phyloP scores from a whole-genome alignment of 2,797 vertebrate genomes.

The Acanthurus tractus region DNA sequence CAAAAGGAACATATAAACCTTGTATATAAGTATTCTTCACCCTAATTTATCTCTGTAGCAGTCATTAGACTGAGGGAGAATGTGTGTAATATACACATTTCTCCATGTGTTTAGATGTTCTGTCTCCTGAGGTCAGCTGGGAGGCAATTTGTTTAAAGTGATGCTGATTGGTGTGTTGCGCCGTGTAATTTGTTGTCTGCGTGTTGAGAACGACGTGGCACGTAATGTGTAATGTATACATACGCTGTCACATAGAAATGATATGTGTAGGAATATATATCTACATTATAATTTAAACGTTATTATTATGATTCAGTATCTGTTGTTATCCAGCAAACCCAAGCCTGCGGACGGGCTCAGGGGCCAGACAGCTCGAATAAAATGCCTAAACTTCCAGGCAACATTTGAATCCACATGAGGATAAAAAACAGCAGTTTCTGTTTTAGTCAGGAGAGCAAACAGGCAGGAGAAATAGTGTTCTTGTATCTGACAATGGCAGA shows the following conservation, averaged over 20 bases:
- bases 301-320: not conserved
- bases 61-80: slow-evolving; percentile 62
- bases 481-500: slow-evolving; percentile 5
- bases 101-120: slow-evolving; percentile 76
- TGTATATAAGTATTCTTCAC: slow-evolving; percentile 33
- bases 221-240: slow-evolving; percentile 25
- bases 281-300: not conserved
- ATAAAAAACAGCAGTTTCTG: not conserved
- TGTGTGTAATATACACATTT: slow-evolving; percentile 71
- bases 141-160: slow-evolving; percentile 73
- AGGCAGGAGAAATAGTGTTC: not conserved
- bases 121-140: slow-evolving; percentile 76
- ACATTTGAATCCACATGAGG: no score
- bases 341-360: no score
- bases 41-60: slow-evolving; percentile 61
- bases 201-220: slow-evolving; percentile 28
- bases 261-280: not conserved
- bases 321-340: not conserved
- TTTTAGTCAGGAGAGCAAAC: not conserved
- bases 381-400: no score
- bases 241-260: slow-evolving; percentile 31
- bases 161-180: slow-evolving; percentile 63
- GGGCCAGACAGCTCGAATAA: no score
- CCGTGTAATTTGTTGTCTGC: slow-evolving; percentile 60
- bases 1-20: slow-evolving; percentile 33